Conservation (phyloP, 2,888 invertebrate genomes). For the Adelphocoris suturalis region DNA sequence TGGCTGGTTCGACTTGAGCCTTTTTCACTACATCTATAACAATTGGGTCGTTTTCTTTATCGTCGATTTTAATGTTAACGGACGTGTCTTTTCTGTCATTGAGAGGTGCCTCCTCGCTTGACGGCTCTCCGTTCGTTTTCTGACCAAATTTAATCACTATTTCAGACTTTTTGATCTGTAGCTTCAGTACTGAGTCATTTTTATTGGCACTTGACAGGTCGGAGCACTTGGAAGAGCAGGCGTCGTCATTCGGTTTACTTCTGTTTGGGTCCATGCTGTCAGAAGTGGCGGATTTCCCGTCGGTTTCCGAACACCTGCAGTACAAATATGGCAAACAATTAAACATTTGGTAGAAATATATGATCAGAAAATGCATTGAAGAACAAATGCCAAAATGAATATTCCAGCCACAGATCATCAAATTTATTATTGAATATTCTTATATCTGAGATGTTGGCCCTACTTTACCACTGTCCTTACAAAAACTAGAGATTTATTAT, state of each 20-base stretch:
- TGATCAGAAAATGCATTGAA: too few relatives aligned
- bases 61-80: conserved; percentile 76
- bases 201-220: conserved; percentile 69
- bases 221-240: conserved; percentile 62
- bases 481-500: too few relatives aligned
- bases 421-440: too few relatives aligned
- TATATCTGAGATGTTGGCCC: too few relatives aligned
- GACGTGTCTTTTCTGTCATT: conserved; percentile 74
- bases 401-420: too few relatives aligned
- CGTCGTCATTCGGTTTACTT: conserved; percentile 36
- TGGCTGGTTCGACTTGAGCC: conserved; percentile 59
- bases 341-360: too few relatives aligned
- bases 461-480: too few relatives aligned
- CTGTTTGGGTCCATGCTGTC: conserved; percentile 12
- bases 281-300: conserved; percentile 66
- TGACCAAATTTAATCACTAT: conserved; percentile 77
- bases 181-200: conserved; percentile 76
- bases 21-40: conserved; percentile 76
- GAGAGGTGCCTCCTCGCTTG: conserved; percentile 67
- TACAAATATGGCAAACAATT: not conserved
- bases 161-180: conserved; percentile 77
- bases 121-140: conserved; percentile 62
- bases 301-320: conserved; percentile 72
- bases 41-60: conserved; percentile 76
- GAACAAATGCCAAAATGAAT: not conserved